phyloP scores from a whole-genome alignment of 2,888 invertebrate genomes.

The Torymus aiolomorphi region DNA sequence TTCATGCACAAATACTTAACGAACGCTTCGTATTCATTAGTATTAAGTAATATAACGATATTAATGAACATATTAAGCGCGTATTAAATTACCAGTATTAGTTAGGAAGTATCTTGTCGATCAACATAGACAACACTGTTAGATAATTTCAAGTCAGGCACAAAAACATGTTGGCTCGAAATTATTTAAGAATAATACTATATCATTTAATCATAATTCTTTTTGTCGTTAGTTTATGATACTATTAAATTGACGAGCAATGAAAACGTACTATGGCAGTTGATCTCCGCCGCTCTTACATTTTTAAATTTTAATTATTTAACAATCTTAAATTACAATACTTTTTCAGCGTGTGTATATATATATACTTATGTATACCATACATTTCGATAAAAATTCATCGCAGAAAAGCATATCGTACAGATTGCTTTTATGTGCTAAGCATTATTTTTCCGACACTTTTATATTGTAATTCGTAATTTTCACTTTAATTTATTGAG shows the following conservation, averaged over 20 bases:
- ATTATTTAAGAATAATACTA: constrained; percentile 57
- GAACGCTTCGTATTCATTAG: constrained; percentile 39
- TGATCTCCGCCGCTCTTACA: constrained; percentile 54
- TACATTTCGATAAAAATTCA: background rate
- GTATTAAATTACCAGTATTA: constrained; percentile 49
- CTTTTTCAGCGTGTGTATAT: too few species aligned
- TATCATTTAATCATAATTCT: constrained; percentile 38
- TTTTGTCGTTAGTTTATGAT: constrained; percentile 31
- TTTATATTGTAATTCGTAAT: too few species aligned
- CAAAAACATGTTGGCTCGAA: constrained; percentile 38
- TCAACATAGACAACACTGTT: constrained; percentile 41
- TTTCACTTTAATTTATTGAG: too few species aligned
- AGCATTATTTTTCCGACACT: too few species aligned
- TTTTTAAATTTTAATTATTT: constrained; percentile 17
- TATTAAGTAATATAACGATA: constrained; percentile 54
- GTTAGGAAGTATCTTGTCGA: constrained; percentile 52
- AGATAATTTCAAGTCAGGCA: constrained; percentile 51
- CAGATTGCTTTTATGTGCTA: too few species aligned
- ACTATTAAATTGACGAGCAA: constrained; percentile 50
- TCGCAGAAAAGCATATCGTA: too few species aligned
- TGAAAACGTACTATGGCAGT: constrained; percentile 64
- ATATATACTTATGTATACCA: background rate
- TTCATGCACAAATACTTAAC: constrained; percentile 44
- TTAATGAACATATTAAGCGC: constrained; percentile 45
- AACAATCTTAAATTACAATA: background rate